These are phyloP conservation scores for Drosophila silvestris DNA, from an alignment of 2,888 invertebrate species.

Conservation along the genomic window DNA sequence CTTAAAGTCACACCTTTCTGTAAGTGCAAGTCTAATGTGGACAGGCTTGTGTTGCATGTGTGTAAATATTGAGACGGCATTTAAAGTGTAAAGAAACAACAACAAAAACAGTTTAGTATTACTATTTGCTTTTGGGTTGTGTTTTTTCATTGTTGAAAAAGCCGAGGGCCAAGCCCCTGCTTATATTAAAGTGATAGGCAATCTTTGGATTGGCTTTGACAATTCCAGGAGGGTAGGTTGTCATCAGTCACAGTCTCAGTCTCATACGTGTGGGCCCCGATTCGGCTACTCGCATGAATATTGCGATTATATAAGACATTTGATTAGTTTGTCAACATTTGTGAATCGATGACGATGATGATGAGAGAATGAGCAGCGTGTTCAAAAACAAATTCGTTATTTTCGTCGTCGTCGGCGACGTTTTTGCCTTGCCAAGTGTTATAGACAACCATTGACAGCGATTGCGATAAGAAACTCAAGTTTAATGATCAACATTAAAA, in stretches of 20 bases:
- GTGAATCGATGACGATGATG: slow-evolving; percentile 2
- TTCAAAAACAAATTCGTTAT: slow-evolving; percentile 5
- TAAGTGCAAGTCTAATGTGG: slow-evolving; percentile 28
- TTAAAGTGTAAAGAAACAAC: slow-evolving; percentile 43
- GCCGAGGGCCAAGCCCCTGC: slow-evolving; percentile 48
- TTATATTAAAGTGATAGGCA: neutral
- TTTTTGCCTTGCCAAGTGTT: slow-evolving; percentile 1
- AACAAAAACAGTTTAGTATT: slow-evolving; percentile 2
- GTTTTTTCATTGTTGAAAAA: slow-evolving; percentile 3
- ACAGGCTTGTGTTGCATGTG: slow-evolving; percentile 11
- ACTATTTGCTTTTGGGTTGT: slow-evolving; percentile 3
- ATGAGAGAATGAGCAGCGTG: slow-evolving; percentile 15
- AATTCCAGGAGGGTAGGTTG: slow-evolving; percentile 14
- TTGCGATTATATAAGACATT: slow-evolving; percentile 30
- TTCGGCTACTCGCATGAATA: neutral
- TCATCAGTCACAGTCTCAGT: neutral
- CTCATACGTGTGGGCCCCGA: slow-evolving; percentile 18
- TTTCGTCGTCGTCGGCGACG: neutral
- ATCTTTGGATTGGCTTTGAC: slow-evolving; percentile 3
- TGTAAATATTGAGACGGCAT: slow-evolving; percentile 61
- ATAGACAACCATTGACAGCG: neutral
- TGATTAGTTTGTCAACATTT: slow-evolving; percentile 23
- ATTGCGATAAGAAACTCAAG: slow-evolving; percentile 35
- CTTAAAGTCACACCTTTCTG: slow-evolving; percentile 62
- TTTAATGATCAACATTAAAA: slow-evolving; percentile 12